These are phyloP conservation scores for Pseudeuparius sepicola DNA, from an alignment of 2,888 invertebrate genomes.

Conservation along the genomic window DNA sequence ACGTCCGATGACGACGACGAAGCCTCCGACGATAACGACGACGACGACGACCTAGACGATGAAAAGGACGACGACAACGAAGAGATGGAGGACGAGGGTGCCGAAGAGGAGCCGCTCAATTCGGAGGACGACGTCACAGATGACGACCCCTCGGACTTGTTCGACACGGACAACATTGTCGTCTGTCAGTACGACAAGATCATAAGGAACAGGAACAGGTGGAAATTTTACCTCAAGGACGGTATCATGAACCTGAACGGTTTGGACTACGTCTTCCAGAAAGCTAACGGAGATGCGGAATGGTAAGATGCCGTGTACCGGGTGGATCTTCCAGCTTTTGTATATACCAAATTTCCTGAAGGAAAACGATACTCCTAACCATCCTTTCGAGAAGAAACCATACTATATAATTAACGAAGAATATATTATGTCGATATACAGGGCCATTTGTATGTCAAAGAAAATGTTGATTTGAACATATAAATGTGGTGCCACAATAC, in stretches of 20 bases:
- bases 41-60: constrained; percentile 54
- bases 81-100: constrained; percentile 39
- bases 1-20: constrained; percentile 70
- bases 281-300: constrained; percentile 97
- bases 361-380: too few relatives aligned
- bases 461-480: too few relatives aligned
- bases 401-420: too few relatives aligned
- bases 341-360: too few relatives aligned
- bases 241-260: constrained; percentile 99
- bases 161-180: constrained; percentile 98
- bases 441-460: too few relatives aligned
- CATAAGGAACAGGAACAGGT: constrained; percentile 87
- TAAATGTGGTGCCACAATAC: too few relatives aligned
- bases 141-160: constrained; percentile 88
- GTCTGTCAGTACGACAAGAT: constrained; percentile 99
- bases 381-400: too few relatives aligned
- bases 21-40: constrained; percentile 51
- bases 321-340: too few relatives aligned
- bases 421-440: too few relatives aligned
- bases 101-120: constrained; percentile 70
- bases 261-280: constrained; percentile 97
- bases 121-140: constrained; percentile 97
- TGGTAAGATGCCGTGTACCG: too few relatives aligned
- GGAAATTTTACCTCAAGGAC: constrained; percentile 99
- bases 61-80: constrained; percentile 52